These are phyloP conservation scores for Diadema setosum DNA, from an alignment of 35 echinoderm and acorn worm genomes.

Conservation along the genomic window DNA sequence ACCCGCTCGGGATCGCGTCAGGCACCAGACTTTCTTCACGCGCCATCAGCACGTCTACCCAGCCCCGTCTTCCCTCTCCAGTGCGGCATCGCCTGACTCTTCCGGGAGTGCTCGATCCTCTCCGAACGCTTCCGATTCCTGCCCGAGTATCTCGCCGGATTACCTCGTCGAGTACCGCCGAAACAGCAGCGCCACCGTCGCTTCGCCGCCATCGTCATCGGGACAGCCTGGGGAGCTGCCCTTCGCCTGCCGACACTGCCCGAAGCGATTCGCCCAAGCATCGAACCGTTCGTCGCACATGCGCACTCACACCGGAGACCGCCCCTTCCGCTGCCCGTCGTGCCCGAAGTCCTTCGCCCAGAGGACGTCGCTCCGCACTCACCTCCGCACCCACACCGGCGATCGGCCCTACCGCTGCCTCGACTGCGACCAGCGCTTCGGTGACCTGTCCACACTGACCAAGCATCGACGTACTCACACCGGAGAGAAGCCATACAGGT, in stretches of 20 bases:
- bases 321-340: background rate
- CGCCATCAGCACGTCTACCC: background rate
- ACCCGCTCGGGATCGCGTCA: background rate
- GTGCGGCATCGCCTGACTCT: background rate
- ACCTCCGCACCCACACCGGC: background rate
- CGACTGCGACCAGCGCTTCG: background rate
- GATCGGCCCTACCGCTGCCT: constrained; percentile 3
- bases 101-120: background rate
- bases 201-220: background rate
- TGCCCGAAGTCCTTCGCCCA: constrained; percentile 24
- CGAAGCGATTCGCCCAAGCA: constrained; percentile 12
- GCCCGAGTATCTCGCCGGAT: background rate
- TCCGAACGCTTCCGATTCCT: background rate
- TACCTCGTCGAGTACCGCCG: background rate
- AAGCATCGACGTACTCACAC: constrained; percentile 20
- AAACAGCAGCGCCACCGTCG: background rate
- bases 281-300: background rate
- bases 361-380: background rate
- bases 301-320: constrained; percentile 5
- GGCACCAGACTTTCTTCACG: background rate
- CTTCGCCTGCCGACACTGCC: background rate
- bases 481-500: background rate
- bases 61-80: background rate
- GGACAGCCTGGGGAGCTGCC: background rate
- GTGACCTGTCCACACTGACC: constrained; percentile 2